These are phyloP conservation scores for Bradypodion ventrale DNA, from an alignment of 2,797 vertebrate species.

Conservation along the genomic window DNA sequence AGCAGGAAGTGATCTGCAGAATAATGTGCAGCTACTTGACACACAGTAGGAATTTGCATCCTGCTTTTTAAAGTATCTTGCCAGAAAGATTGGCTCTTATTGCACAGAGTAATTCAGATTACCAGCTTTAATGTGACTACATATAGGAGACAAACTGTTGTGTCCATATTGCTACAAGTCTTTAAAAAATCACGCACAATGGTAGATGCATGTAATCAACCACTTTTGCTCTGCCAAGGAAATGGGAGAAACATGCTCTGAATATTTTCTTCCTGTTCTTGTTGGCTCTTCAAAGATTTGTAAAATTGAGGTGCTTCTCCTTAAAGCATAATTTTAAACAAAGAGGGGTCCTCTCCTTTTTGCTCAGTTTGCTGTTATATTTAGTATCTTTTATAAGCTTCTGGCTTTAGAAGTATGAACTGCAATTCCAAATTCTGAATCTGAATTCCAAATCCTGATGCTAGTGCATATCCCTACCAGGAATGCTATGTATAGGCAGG, in stretches of 20 bases:
- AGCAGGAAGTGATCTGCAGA: neutral
- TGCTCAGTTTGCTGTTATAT: too few relatives aligned
- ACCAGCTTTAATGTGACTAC: neutral
- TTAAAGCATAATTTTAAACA: neutral
- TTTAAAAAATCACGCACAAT: too few relatives aligned
- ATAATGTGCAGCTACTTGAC: too few relatives aligned
- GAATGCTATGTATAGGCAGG: neutral
- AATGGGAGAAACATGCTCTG: neutral
- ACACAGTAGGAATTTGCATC: too few relatives aligned
- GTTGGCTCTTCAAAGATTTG: neutral
- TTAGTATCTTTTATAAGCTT: neutral
- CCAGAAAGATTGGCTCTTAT: too few relatives aligned
- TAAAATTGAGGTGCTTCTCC: neutral
- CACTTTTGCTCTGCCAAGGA: neutral
- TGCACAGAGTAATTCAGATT: too few relatives aligned
- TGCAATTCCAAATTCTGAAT: too few relatives aligned
- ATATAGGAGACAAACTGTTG: neutral
- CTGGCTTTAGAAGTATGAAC: neutral
- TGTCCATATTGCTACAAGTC: neutral
- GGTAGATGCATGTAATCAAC: too few relatives aligned
- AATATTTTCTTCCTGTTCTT: neutral
- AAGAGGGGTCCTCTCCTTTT: too few relatives aligned
- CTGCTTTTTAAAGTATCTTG: neutral
- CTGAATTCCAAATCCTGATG: neutral
- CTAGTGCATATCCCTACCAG: too few relatives aligned